phyloP scores from a whole-genome alignment of 1,140 invertebrate species.

The Rhyzopertha dominica region DNA sequence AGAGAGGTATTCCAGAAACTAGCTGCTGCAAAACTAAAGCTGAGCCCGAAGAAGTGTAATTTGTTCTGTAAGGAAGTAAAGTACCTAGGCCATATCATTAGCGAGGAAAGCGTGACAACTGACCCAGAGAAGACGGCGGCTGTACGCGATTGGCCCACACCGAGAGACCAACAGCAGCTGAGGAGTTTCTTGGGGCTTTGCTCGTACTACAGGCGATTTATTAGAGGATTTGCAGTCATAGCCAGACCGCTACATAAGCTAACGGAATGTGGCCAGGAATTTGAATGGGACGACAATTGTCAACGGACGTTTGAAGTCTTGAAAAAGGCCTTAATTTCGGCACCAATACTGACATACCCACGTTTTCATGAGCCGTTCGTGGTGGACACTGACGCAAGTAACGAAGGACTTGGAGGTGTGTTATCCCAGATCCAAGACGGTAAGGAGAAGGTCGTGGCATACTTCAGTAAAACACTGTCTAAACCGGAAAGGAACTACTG shows the following conservation, averaged over 20 bases:
- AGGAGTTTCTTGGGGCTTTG: no score
- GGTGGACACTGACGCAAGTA: constrained; percentile 15
- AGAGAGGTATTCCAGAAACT: no score
- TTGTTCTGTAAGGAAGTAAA: no score
- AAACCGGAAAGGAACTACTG: constrained; percentile 21
- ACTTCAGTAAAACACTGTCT: constrained; percentile 12
- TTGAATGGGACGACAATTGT: not conserved
- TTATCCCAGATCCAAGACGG: constrained; percentile 17
- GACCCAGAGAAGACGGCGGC: no score
- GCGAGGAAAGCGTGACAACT: no score
- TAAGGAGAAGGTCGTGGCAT: constrained; percentile 15
- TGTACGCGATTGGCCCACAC: constrained; percentile 29
- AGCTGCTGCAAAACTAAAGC: no score
- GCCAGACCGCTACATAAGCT: constrained; percentile 20
- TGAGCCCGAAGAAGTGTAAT: no score
- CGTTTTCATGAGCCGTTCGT: no score
- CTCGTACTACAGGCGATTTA: constrained; percentile 23
- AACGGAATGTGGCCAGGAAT: constrained; percentile 2
- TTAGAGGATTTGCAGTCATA: constrained; percentile 18
- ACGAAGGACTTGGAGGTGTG: constrained; percentile 10
- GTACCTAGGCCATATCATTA: no score
- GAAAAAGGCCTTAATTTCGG: not conserved
- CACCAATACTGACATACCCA: constrained; percentile 6
- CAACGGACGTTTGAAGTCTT: not conserved
- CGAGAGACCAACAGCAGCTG: constrained; percentile 19